Conservation (phyloP, 1,140 invertebrate genomes). For the Drosophila lowei region DNA sequence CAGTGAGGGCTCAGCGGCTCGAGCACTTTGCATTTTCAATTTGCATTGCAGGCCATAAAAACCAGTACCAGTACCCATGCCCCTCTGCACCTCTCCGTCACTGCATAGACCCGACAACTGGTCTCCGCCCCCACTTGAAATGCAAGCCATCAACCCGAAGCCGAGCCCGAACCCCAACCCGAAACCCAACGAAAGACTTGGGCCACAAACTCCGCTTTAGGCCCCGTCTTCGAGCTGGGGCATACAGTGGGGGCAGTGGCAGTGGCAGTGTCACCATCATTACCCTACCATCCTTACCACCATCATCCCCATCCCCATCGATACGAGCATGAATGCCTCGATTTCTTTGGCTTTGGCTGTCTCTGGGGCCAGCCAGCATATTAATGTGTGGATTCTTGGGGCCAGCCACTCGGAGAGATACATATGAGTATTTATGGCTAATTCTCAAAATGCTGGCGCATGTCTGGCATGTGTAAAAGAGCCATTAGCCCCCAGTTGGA, state of each 20-base stretch:
- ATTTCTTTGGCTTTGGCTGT: neutral
- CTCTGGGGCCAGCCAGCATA: slow-evolving; percentile 15
- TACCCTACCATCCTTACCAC: neutral
- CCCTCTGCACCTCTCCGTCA: too few relatives aligned
- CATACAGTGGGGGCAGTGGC: too few relatives aligned
- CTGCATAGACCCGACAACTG: slow-evolving; percentile 1
- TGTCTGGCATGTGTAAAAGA: slow-evolving; percentile 62
- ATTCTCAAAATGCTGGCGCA: slow-evolving; percentile 54
- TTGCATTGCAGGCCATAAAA: slow-evolving; percentile 16
- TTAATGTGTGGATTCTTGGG: slow-evolving; percentile 6
- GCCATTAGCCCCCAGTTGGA: neutral
- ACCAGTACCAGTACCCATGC: too few relatives aligned
- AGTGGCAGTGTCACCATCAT: slow-evolving; percentile 25
- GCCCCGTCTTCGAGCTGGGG: neutral
- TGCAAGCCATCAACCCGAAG: slow-evolving; percentile 27
- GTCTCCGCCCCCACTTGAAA: slow-evolving; percentile 31
- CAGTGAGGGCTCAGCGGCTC: too few relatives aligned
- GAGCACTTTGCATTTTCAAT: slow-evolving; percentile 13
- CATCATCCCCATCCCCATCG: slow-evolving; percentile 26
- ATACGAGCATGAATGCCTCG: too few relatives aligned
- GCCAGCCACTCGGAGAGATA: too few relatives aligned
- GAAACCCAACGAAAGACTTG: too few relatives aligned
- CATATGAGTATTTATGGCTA: slow-evolving; percentile 55
- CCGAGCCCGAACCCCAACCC: too few relatives aligned
- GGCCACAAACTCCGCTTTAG: too few relatives aligned